Evolutionary conservation across 2,113 vertebrate genomes (phyloP), one percentile per base, ranked within the genome.

Genomic region (Mungos mungo): DNA sequence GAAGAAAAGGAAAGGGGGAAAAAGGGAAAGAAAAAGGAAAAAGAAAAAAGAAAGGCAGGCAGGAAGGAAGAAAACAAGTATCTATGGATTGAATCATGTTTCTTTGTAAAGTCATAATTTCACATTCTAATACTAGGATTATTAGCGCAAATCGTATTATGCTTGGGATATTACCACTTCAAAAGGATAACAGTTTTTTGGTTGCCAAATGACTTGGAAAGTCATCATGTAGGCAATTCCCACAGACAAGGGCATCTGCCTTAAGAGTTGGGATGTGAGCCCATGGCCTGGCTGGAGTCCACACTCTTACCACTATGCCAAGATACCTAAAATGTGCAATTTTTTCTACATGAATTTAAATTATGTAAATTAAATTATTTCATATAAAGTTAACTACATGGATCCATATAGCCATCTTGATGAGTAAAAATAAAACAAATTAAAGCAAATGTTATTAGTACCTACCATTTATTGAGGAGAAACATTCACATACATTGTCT

Each of bases 321-420:
- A 52, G 21, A n/a, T 65, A 47, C 35, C 25, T 76, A 41, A 88
- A 85, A 88, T 57, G 13, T 81, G 29, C 10, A 38, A 3, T 31
- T 50, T 93, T 94, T 96, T 45, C 11, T 71, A 50, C 19, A 47
- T 57, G 23, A 93, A 41, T 87, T 96, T 92, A 89, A 92, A 88
- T 63, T 74, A n/a, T 69, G 12, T 10, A 90, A 87, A 80, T 89
- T 35, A 95, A 89, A 76, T 72, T 71, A 0, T 88, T 90, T 94
- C 25, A 87, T 77, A 23, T 11, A 80, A 66, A 86, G 38, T 87
- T 91, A 84, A 85, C 15, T 45, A 50, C 3, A 21, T 57, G 27
- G 10, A 68, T 74, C 33, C 12, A 80, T 45, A 84, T 38, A 85
- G 18, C 21, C 31, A 54, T 79, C 11, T 79, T 85, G 50, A 83